Evolutionary conservation across 23 tunicate species (phyloP).

Genomic region (Botrylloides violaceus): DNA sequence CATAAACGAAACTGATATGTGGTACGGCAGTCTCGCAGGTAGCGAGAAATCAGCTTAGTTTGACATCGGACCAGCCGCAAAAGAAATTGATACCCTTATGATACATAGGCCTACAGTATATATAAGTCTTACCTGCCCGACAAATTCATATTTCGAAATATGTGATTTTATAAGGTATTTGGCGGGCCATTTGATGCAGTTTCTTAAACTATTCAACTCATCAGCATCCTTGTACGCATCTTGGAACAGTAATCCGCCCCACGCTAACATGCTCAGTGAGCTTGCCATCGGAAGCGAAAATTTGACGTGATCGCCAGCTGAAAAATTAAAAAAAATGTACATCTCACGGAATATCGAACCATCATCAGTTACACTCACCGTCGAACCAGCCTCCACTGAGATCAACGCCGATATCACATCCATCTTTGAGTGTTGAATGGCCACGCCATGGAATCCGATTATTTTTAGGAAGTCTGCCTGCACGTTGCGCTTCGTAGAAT

Average conservation of each 20-base stretch:
- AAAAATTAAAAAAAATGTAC: not conserved
- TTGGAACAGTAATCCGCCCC: conserved; percentile 62
- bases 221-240: conserved; percentile 79
- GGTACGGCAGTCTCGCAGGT: too few relatives aligned
- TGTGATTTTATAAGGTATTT: conserved; percentile 91
- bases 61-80: too few relatives aligned
- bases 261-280: conserved; percentile 70
- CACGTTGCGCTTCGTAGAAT: conserved; percentile 95
- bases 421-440: conserved; percentile 87
- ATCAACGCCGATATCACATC: conserved; percentile 85
- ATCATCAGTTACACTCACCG: conserved; percentile 46
- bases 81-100: too few relatives aligned
- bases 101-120: not conserved
- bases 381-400: conserved; percentile 94
- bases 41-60: too few relatives aligned
- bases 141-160: conserved; percentile 51
- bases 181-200: conserved; percentile 86
- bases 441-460: conserved; percentile 96
- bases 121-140: conserved; percentile 58
- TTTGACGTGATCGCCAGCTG: conserved; percentile 91
- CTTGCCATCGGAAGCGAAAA: conserved; percentile 97
- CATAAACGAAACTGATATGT: too few relatives aligned
- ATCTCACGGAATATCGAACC: not conserved
- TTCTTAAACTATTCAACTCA: conserved; percentile 30
- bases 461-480: conserved; percentile 71